Conservation (phyloP, 2,797 vertebrate genomes). For the Leucoraja ocellata region DNA sequence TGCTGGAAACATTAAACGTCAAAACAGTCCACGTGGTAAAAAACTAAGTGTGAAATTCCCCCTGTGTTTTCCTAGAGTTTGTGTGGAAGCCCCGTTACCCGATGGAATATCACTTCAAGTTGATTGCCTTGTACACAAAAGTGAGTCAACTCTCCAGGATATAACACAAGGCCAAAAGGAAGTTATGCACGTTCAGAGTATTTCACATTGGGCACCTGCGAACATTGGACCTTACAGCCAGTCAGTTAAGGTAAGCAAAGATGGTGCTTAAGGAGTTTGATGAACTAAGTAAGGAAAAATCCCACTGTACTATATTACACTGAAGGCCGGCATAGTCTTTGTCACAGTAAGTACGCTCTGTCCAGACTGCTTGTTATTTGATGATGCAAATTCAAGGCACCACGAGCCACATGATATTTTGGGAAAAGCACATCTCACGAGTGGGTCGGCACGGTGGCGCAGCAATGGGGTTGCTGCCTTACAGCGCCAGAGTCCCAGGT, state of each 20-base stretch:
- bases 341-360: neutral
- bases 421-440: neutral
- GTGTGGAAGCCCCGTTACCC: slow-evolving; percentile 66
- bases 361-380: neutral
- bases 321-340: slow-evolving; percentile 2
- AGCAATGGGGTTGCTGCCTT: too few species aligned
- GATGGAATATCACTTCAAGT: slow-evolving; percentile 62
- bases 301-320: neutral
- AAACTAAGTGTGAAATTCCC: neutral
- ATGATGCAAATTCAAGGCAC: neutral
- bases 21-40: neutral
- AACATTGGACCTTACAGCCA: slow-evolving; percentile 81
- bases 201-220: slow-evolving; percentile 81
- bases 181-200: slow-evolving; percentile 72
- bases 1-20: neutral
- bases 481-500: too few species aligned
- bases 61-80: slow-evolving; percentile 59
- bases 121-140: slow-evolving; percentile 69
- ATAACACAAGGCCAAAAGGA: slow-evolving; percentile 57
- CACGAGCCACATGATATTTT: neutral
- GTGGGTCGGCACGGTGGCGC: too few species aligned
- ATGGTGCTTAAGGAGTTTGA: neutral
- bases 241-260: slow-evolving; percentile 66
- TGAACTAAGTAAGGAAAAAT: slow-evolving; percentile 57
- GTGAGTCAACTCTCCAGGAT: slow-evolving; percentile 48